Base-by-base conservation (phyloP, 2,797 vertebrate genomes). In the Alca torda region DNA sequence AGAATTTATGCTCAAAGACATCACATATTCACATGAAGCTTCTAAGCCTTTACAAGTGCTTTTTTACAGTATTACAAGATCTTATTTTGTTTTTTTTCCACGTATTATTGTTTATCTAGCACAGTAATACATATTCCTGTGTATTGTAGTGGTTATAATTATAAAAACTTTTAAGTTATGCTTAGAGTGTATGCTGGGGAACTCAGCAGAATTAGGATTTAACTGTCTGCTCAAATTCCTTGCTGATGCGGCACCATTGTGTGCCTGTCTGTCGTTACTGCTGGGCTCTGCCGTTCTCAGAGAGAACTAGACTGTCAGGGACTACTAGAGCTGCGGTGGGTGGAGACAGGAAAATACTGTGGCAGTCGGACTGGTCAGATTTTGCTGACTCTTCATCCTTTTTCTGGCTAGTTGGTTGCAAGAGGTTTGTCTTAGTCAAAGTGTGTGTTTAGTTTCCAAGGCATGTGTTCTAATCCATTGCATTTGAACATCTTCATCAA, bases 351-450 rank as follows among this genome's bases (percentile, higher is more conserved):
- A 92, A 87, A 64, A 76, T 13, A 23, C 72, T 56, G 78, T 37
- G 63, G 72, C 43, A 60, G 39, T 45, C 50, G 81, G 16, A 59
- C 37, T 75, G 15, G 26, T 60, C 50, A 54, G 23, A 31, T 81
- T 93, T 87, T 90, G 88, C 86, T 89, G 94, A 91, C 63, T 93
- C 80, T 46, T 61, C 83, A 89, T 75, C 19, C 65, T 73, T 81
- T 93, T 94, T 90, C 88, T 83, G 91, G 86, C n/a, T 48, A 21
- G 53, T 4, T 68, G 50, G 41, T 48, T 86, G 45, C 26, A 65
- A 65, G 43, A 67, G 53, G 18, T 78, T 81, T 84, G 13, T 61
- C 54, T 73, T 20, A 45, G 46, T 57, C 57, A 13, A 72, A 70
- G 33, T 0, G 3, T 4, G 7, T 37, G 39, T 74, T 87, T 48